Evolutionary conservation across 2,888 invertebrate genomes (phyloP).

Genomic region (Isoperla grammatica): DNA sequence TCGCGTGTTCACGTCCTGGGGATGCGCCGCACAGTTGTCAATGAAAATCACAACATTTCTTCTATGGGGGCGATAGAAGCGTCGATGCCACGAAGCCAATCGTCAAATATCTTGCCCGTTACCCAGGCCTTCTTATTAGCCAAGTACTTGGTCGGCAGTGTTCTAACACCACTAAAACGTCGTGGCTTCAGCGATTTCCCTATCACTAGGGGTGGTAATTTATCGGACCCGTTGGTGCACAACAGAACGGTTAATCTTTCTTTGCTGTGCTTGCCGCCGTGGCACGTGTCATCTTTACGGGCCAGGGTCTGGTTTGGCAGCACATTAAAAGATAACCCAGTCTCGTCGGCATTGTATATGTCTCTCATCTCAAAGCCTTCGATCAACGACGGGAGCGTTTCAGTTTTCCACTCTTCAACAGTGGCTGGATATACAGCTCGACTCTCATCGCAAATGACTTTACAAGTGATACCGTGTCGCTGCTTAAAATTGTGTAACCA

Average conservation of each 20-base stretch:
- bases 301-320: slow-evolving; percentile 29
- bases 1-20: too few species aligned
- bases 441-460: slow-evolving; percentile 23
- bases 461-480: slow-evolving; percentile 29
- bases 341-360: slow-evolving; percentile 31
- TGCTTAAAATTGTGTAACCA: slow-evolving; percentile 32
- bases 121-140: slow-evolving; percentile 21
- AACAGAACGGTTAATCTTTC: slow-evolving; percentile 34
- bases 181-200: slow-evolving; percentile 17
- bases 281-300: slow-evolving; percentile 34
- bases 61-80: slow-evolving; percentile 1
- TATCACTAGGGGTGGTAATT: slow-evolving; percentile 17
- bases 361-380: background rate
- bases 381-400: slow-evolving; percentile 23
- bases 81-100: slow-evolving; percentile 15
- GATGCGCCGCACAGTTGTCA: slow-evolving; percentile 9
- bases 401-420: slow-evolving; percentile 26
- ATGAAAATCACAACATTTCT: background rate
- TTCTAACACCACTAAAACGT: background rate
- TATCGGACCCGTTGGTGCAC: slow-evolving; percentile 24
- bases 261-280: slow-evolving; percentile 36
- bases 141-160: slow-evolving; percentile 14
- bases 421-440: slow-evolving; percentile 15
- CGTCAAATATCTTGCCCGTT: slow-evolving; percentile 5
- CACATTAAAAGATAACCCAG: slow-evolving; percentile 35